These are phyloP conservation scores for Tenebrosternarchus preto DNA, from an alignment of 2,113 vertebrate species.

Conservation along the genomic window DNA sequence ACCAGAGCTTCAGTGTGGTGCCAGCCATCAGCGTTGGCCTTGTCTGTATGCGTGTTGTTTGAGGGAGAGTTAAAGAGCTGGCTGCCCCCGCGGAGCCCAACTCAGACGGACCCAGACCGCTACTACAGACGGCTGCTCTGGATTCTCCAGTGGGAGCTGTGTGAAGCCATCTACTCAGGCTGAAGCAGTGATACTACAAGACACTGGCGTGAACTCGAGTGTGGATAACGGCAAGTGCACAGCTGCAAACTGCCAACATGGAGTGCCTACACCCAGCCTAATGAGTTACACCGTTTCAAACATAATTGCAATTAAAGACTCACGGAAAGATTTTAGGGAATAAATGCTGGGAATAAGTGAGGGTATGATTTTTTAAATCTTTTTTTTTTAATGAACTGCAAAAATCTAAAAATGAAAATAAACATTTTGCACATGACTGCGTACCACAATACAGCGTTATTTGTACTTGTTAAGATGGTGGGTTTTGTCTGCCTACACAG, in stretches of 20 bases:
- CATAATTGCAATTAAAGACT: not conserved
- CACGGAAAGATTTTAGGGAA: not conserved
- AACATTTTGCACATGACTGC: not conserved
- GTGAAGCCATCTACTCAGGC: constrained; percentile 67
- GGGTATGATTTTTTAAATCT: not conserved
- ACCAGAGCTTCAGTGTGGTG: constrained; percentile 23
- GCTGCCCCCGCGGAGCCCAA: constrained; percentile 62
- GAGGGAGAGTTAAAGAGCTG: constrained; percentile 41
- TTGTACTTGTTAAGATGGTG: constrained; percentile 13
- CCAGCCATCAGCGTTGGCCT: constrained; percentile 22
- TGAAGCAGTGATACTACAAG: constrained; percentile 60
- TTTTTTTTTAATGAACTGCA: not conserved
- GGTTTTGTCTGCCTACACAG: constrained; percentile 6
- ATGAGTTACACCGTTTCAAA: constrained; percentile 9
- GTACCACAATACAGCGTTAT: not conserved
- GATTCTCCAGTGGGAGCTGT: constrained; percentile 65
- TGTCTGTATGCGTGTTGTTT: constrained; percentile 53
- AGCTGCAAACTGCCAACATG: constrained; percentile 39
- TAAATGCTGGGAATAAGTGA: constrained; percentile 13
- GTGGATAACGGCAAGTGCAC: constrained; percentile 47
- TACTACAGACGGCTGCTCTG: constrained; percentile 69
- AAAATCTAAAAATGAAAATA: not conserved
- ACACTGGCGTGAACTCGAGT: constrained; percentile 47
- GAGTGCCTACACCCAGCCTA: constrained; percentile 24
- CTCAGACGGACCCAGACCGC: constrained; percentile 62